Base-by-base conservation (phyloP, 2,888 invertebrate species). In the Dicranocentrus wangi region DNA sequence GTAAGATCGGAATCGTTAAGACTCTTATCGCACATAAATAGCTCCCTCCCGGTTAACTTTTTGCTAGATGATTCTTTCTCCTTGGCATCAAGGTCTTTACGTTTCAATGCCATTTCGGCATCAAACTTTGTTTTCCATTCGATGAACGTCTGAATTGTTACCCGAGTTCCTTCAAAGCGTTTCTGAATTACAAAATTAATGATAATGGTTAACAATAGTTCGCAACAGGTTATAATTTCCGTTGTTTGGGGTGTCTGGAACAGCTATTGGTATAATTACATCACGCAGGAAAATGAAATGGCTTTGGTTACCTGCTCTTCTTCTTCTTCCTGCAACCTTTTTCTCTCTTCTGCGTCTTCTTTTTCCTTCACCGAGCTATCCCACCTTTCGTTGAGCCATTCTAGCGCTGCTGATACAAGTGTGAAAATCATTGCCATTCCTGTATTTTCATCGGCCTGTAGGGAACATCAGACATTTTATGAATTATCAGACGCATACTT, bases 371-470 rank as follows among this genome's bases (percentile, higher is more conserved):
- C 94, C 60, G 93, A 91, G 42, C 91, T 91, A 88, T 97, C 97
- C 92, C 94, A 95, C 87, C 93, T 93, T 68, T 92, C 92, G 89
- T 95, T 96, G 1, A 98, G 90, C 94, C 96, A 96, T 89, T 98
- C 98, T 88, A 97, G 95, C 2, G 96, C 94, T 23, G 95, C 93
- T 47, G 97, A 96, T 10, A 98, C 97, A 87, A 99, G 89, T 25
- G 97, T 97, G 88, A 98, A 99, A 53, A 98, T 93, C 97, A 99
- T 98, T 43, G 96, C 98, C 94, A 96, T 98, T 1, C 99, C 99
- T 70, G 98, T 88, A 90, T 97, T 98, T 88, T 96, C 96, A 84
- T 93, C 91, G 76, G 94, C 94, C 93, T 93, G 87, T n/a, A 28
- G 88, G 89, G 81, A 72, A 83, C 58, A 76, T n/a, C n/a, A n/a